Evolutionary conservation across 2,888 invertebrate species (phyloP).

Genomic region (Andrena bucephala): DNA sequence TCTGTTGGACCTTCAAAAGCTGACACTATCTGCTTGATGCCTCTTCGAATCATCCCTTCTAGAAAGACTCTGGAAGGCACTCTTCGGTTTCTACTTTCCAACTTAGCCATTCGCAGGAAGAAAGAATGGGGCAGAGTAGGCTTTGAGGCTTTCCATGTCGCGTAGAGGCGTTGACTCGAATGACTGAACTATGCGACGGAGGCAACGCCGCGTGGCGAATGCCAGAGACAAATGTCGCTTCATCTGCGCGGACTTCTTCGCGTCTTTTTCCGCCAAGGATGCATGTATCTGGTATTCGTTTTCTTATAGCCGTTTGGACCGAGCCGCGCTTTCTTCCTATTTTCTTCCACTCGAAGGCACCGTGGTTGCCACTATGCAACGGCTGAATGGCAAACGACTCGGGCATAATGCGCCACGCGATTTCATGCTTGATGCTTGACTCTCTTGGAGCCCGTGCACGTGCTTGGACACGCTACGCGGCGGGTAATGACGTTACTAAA

Average conservation of each 20-base stretch:
- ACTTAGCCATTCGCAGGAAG: not conserved
- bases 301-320: constrained; percentile 4
- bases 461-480: not conserved
- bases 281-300: constrained; percentile 1
- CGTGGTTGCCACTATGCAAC: not conserved
- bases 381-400: constrained; percentile 27
- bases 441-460: not conserved
- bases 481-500: not conserved
- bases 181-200: constrained; percentile 32
- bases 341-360: constrained; percentile 3
- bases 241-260: not conserved
- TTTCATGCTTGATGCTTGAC: constrained; percentile 1
- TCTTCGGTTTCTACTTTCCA: not conserved
- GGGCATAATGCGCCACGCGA: constrained; percentile 21
- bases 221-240: constrained; percentile 15
- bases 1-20: too few species aligned
- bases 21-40: not conserved
- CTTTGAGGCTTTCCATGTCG: constrained; percentile 4
- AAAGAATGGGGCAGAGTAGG: not conserved
- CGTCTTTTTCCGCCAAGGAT: not conserved
- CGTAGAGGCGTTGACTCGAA: constrained; percentile 15
- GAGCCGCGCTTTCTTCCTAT: not conserved
- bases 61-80: constrained; percentile 11
- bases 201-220: not conserved
- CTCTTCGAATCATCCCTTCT: not conserved